A percentile compares a stretch with the other conserved stretches of the same genome.
These are phyloP conservation scores for Zelleria hepariella DNA, from an alignment of 2,888 invertebrate species.

Conservation along the genomic window DNA sequence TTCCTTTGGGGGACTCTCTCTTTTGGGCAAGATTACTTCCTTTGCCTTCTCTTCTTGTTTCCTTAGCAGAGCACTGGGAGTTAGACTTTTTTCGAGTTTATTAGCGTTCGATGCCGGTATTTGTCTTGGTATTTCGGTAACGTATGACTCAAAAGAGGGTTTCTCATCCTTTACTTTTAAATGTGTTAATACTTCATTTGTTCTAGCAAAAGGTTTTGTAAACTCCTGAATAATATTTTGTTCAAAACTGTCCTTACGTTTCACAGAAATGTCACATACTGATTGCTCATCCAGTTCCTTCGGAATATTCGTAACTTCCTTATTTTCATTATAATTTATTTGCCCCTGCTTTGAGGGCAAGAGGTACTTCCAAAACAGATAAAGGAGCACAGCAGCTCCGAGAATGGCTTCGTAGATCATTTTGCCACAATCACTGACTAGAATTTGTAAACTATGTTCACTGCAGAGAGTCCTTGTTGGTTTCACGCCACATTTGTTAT, in stretches of 20 bases:
- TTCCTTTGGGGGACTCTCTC: conserved; percentile 61
- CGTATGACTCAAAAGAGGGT: background rate
- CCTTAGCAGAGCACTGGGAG: conserved; percentile 29
- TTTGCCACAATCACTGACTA: conserved; percentile 48
- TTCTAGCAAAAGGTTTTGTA: too few species aligned
- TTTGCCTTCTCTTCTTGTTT: conserved; percentile 26
- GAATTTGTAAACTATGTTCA: conserved; percentile 24
- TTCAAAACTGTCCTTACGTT: background rate
- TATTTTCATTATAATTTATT: background rate
- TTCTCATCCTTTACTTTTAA: background rate
- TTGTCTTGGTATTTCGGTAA: background rate
- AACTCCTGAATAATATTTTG: too few species aligned
- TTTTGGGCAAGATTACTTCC: conserved; percentile 26
- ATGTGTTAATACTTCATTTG: too few species aligned
- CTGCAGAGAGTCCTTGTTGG: conserved; percentile 29
- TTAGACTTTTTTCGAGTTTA: background rate
- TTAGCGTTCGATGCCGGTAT: background rate
- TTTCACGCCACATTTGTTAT: conserved; percentile 41
- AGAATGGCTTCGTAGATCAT: conserved; percentile 57
- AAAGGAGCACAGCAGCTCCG: conserved; percentile 44
- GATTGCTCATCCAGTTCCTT: background rate
- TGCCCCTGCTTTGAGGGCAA: conserved; percentile 19
- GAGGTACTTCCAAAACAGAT: conserved; percentile 51
- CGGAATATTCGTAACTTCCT: background rate
- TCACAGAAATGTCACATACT: background rate